A percentile compares a stretch with the other conserved stretches of the same genome.
phyloP scores from a whole-genome alignment of 2,888 invertebrate species.

The Lepidochitona cinerea region DNA sequence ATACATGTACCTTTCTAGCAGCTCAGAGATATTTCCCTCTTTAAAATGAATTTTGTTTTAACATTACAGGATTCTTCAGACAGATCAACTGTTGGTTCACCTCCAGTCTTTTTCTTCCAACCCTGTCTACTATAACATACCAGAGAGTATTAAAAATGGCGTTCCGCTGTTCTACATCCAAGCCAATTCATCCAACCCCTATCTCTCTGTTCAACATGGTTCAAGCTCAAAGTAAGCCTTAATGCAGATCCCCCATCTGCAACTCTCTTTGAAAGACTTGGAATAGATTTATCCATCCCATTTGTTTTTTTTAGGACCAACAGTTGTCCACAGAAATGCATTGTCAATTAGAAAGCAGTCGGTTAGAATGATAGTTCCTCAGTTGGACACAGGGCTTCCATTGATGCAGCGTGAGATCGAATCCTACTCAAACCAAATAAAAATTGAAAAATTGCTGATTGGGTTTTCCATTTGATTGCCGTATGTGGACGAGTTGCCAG shows the following conservation, averaged over 20 bases:
- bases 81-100: conserved; percentile 80
- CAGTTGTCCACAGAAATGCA: no score
- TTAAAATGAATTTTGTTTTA: no score
- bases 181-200: conserved; percentile 66
- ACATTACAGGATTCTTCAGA: conserved; percentile 74
- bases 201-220: conserved; percentile 61
- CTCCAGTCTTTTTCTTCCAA: conserved; percentile 78
- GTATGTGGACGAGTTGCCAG: no score
- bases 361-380: no score
- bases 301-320: background rate
- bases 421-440: no score
- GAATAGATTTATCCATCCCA: background rate
- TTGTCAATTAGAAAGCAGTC: no score
- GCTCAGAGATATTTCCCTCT: no score
- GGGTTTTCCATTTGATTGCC: no score
- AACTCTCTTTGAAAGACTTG: background rate
- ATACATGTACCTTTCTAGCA: no score
- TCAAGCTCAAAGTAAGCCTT: conserved; percentile 64
- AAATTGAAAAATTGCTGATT: no score
- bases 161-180: conserved; percentile 79
- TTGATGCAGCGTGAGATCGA: no score
- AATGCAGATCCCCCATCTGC: background rate
- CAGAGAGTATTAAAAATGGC: conserved; percentile 80
- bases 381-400: no score
- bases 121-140: conserved; percentile 79